Conservation (phyloP, 35 echinoderm and acorn worm species). For the Anneissia japonica region DNA sequence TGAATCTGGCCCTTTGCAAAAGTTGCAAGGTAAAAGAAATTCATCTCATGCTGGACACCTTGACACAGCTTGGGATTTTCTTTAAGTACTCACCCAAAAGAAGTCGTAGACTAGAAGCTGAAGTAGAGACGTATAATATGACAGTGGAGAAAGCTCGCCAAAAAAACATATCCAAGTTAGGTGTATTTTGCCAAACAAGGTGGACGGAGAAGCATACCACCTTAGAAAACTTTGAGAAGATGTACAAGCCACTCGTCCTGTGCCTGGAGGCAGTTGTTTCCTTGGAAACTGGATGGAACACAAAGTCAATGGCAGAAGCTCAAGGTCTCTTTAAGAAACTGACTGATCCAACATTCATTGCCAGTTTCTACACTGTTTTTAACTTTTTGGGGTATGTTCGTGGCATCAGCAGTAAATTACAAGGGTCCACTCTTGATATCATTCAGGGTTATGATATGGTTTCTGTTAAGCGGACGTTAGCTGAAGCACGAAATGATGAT, state of each 20-base stretch:
- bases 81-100: slow-evolving; percentile 51
- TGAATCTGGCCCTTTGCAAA: slow-evolving; percentile 41
- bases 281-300: slow-evolving; percentile 7
- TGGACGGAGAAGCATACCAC: slow-evolving; percentile 59
- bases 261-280: slow-evolving; percentile 5
- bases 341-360: slow-evolving; percentile 15
- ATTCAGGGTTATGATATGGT: slow-evolving; percentile 11
- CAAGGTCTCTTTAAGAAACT: slow-evolving; percentile 14
- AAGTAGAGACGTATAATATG: neutral
- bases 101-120: slow-evolving; percentile 15
- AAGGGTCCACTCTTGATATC: slow-evolving; percentile 25
- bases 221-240: slow-evolving; percentile 22
- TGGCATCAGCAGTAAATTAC: slow-evolving; percentile 15
- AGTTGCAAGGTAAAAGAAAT: slow-evolving; percentile 35
- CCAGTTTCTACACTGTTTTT: slow-evolving; percentile 1
- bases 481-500: neutral
- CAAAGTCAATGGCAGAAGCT: slow-evolving; percentile 14
- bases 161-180: slow-evolving; percentile 13
- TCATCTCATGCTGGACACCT: slow-evolving; percentile 19
- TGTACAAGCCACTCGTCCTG: slow-evolving; percentile 23
- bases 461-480: slow-evolving; percentile 3
- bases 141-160: neutral
- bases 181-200: slow-evolving; percentile 44
- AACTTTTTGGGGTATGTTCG: slow-evolving; percentile 17
- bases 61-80: slow-evolving; percentile 13